Base-by-base conservation (phyloP, 2,888 invertebrate genomes). In the Pachydiplax longipennis region DNA sequence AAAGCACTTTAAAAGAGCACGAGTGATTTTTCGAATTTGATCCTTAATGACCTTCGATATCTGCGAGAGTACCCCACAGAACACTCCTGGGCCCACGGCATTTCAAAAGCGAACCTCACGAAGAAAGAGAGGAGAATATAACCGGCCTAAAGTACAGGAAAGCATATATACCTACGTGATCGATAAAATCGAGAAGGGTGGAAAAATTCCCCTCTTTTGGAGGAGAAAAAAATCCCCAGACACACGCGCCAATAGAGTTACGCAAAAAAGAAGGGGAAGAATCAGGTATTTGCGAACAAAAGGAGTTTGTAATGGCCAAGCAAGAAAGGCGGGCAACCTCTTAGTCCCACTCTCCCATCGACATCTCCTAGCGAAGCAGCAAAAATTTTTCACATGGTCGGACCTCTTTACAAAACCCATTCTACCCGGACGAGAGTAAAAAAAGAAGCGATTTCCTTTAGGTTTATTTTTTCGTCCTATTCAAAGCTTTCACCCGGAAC, bases 401-500 rank as follows among this genome's bases (percentile, higher is more conserved):
- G 82, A 12, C 53, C 53, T 31, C 83, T 83, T 53, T 83, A 58
- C 53, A 58, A 53, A 58, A 53, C 53, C 58, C 81, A 81, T 81
- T 81, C 81, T 40, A 35, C 81, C 25, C 58, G 58, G 35, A 48
- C 18, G 48, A 48, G 44, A 48, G 48, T 22, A 44, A 61, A 83
- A n/a, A 37, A 87, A n/a, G 31, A 53, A 35, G 13, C 61, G 87
- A 65, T 87, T 61, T 87, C 87, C 87, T 87, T 87, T 87, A 58
- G 37, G 61, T 87, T 87, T 65, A 58, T 87, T 87, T 87, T 87
- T 61, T 87, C 61, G 58, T 87, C 35, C 87, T 87, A 87, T 87
- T 87, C 87, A 87, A 87, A 87, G 61, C 87, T 87, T 61, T 87
- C 87, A 87, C 61, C 87, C 87, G 87, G 87, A 87, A 87, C 87